Evolutionary conservation across 2,888 invertebrate species (phyloP).

Genomic region (Stenodera caucasica): DNA sequence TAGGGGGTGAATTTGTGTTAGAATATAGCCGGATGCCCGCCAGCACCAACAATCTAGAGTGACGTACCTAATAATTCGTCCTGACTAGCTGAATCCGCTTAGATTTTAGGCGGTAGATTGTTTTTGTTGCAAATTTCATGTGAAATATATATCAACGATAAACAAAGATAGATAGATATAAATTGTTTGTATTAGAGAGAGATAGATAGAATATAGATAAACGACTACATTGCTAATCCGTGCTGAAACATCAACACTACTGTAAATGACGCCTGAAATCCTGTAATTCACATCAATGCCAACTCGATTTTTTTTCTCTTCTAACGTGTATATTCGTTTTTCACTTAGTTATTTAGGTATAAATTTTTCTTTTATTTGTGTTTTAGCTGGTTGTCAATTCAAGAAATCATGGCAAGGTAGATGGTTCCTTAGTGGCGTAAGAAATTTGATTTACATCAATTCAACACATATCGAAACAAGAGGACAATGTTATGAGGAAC

Average conservation of each 20-base stretch:
- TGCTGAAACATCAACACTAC: constrained; percentile 18
- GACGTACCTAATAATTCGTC: constrained; percentile 31
- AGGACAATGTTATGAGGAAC: constrained; percentile 68
- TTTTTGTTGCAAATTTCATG: constrained; percentile 16
- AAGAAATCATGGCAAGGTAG: constrained; percentile 69
- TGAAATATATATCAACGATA: not conserved
- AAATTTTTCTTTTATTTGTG: not conserved
- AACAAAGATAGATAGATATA: not conserved
- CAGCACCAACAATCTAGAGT: constrained; percentile 9
- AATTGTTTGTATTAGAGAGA: too few species aligned
- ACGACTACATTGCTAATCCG: constrained; percentile 18
- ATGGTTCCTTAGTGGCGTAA: constrained; percentile 75
- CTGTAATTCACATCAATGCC: not conserved
- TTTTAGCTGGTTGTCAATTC: constrained; percentile 70
- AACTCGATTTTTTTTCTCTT: not conserved
- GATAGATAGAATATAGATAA: too few species aligned
- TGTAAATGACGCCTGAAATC: constrained; percentile 7
- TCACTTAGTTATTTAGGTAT: not conserved
- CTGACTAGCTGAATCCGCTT: constrained; percentile 32
- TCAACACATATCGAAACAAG: constrained; percentile 67
- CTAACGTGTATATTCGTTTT: not conserved
- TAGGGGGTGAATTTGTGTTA: not conserved
- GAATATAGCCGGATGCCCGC: not conserved
- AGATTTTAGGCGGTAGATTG: constrained; percentile 20
- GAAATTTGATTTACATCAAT: constrained; percentile 63